Base-by-base conservation (phyloP, 1,140 invertebrate species). In the Latrodectus geometricus region DNA sequence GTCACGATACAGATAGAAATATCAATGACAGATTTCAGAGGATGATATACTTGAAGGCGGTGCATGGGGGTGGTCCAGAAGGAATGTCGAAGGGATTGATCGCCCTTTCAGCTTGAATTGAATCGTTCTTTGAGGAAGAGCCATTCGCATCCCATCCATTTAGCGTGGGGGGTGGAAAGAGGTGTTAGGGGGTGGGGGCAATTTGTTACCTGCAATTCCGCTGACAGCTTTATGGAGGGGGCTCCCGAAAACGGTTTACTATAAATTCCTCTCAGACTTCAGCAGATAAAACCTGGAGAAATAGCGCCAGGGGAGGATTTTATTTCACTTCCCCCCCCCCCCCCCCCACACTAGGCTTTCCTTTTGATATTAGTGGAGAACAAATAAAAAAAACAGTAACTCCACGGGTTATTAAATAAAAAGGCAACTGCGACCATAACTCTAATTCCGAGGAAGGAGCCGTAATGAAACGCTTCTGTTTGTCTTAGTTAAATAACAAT, bases 401-500 rank as follows among this genome's bases (percentile, higher is more conserved):
- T 70, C 80, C 50, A 82, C 80, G 80, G 80, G 80, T 82, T 82
- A 82, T 82, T 82, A 82, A 82, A 82, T 82, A 82, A 82, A 82
- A 82, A 73, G 54, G 80, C 56, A 82, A 82, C 80, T 73, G 48
- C 70, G 35, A n/a, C 69, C 68, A 82, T 82, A 82, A 74, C 80
- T 82, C 80, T 72, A 82, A 80, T 80, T 68, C 61, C 35, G 35
- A 61, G n/a, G 48, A 20, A 14, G 65, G 21, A 68, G 35, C 49
- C 8, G 77, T 80, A 80, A 82, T 82, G 80, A 82, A 82, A 82
- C 80, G 70, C 69, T 15, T 52, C 69, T 82, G 54, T 82, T 82
- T 82, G 80, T 82, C 80, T 82, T 82, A 68, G 80, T 82, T 82
- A 82, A 82, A 82, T 82, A 61, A 52, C 48, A 82, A 73, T 73